These are phyloP conservation scores for Globia sparganii DNA, from an alignment of 2,888 invertebrate genomes.

Conservation along the genomic window DNA sequence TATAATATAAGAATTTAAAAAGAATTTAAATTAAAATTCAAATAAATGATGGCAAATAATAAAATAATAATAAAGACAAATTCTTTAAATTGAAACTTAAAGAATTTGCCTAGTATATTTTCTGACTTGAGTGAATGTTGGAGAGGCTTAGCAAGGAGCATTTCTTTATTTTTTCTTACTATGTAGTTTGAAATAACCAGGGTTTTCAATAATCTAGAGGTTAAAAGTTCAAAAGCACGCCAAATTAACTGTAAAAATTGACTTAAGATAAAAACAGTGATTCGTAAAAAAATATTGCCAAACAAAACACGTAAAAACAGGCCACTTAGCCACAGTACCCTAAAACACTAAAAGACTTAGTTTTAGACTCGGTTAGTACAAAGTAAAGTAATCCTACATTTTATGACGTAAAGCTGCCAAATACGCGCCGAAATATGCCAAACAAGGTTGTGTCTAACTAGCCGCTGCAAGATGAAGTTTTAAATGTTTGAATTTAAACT, in stretches of 20 bases:
- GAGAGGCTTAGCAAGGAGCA: neutral
- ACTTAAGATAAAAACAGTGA: neutral
- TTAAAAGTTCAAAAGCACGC: neutral
- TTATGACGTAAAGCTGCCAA: constrained; percentile 57
- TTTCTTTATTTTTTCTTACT: neutral
- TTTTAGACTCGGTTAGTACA: constrained; percentile 45
- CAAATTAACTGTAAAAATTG: too few species aligned
- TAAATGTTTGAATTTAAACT: constrained; percentile 64
- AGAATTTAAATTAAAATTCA: too few species aligned
- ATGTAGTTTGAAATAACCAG: neutral
- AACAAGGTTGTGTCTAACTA: constrained; percentile 62
- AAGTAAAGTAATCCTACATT: constrained; percentile 61
- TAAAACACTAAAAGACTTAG: constrained; percentile 45
- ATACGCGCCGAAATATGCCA: constrained; percentile 54
- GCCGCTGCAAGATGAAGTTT: constrained; percentile 60
- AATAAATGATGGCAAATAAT: too few species aligned
- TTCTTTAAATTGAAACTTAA: too few species aligned
- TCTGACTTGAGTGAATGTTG: constrained; percentile 23
- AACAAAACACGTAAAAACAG: constrained; percentile 5
- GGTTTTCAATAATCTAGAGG: neutral
- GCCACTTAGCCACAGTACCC: constrained; percentile 5
- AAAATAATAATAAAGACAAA: too few species aligned
- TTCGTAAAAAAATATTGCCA: neutral
- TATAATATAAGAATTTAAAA: too few species aligned
- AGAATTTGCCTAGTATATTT: too few species aligned